phyloP scores from a whole-genome alignment of 1,140 invertebrate species.

The Drosophila biarmipes region DNA sequence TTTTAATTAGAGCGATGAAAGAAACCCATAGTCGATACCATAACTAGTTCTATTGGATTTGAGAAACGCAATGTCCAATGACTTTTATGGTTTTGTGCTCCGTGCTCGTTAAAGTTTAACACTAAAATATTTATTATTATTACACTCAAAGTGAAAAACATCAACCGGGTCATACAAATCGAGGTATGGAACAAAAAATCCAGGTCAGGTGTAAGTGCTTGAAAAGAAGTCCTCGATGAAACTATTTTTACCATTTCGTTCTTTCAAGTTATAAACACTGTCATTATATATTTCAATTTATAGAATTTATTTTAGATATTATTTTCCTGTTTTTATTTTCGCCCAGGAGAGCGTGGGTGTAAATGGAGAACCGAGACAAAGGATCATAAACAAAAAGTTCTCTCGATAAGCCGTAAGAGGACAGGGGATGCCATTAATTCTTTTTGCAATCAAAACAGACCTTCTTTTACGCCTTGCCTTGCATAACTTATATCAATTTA shows the following conservation, averaged over 20 bases:
- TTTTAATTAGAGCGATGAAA: constrained; percentile 70
- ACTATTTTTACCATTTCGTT: no score
- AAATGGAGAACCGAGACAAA: constrained; percentile 27
- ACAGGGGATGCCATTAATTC: constrained; percentile 1
- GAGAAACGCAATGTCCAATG: constrained; percentile 1
- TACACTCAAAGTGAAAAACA: background rate
- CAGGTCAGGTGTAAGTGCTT: background rate
- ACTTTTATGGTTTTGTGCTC: constrained; percentile 26
- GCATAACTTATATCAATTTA: constrained; percentile 62
- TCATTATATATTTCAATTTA: no score
- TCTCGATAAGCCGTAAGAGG: constrained; percentile 29
- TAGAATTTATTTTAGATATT: no score
- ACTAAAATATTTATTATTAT: constrained; percentile 27
- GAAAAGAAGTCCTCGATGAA: no score
- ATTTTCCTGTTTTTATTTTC: background rate
- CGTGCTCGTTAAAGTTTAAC: constrained; percentile 17
- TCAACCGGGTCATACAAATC: constrained; percentile 12
- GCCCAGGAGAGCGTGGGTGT: background rate
- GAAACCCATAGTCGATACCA: constrained; percentile 20
- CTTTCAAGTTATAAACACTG: no score
- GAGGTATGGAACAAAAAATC: constrained; percentile 3
- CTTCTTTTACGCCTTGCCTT: constrained; percentile 33
- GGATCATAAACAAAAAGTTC: constrained; percentile 36
- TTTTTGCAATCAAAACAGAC: constrained; percentile 20
- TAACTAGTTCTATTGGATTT: constrained; percentile 16